Evolutionary conservation across 2,888 invertebrate genomes (phyloP).

Genomic region (Thumatha senex): DNA sequence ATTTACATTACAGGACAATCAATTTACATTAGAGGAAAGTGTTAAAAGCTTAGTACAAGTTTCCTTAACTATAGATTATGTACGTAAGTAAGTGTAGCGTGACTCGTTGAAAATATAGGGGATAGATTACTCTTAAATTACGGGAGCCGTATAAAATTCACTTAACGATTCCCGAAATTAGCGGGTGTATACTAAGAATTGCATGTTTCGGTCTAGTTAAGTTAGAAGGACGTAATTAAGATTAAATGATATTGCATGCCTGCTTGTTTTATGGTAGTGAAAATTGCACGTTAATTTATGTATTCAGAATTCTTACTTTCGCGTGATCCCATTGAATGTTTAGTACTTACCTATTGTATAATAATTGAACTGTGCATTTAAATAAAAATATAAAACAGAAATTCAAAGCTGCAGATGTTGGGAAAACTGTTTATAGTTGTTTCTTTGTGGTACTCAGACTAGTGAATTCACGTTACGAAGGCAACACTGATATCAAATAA

Average conservation of each 20-base stretch:
- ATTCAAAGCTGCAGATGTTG: no score
- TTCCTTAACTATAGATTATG: no score
- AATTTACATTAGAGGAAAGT: background rate
- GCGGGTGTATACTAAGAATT: constrained; percentile 5
- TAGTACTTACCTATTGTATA: no score
- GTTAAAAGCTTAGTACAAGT: background rate
- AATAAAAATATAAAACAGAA: no score
- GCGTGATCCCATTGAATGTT: background rate
- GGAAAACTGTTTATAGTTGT: no score
- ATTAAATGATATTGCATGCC: constrained; percentile 6
- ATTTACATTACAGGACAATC: no score
- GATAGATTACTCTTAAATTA: constrained; percentile 1
- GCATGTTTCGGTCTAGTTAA: constrained; percentile 7
- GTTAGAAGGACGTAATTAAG: constrained; percentile 6
- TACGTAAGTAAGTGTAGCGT: constrained; percentile 1
- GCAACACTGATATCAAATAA: no score
- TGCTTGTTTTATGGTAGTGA: background rate
- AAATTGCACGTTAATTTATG: background rate
- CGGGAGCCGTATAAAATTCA: constrained; percentile 5
- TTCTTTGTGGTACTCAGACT: no score
- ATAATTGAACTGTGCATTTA: no score
- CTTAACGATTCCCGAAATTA: constrained; percentile 7
- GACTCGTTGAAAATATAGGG: background rate
- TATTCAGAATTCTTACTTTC: background rate
- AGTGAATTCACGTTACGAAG: no score